A percentile compares a stretch with the other conserved stretches of the same genome.
phyloP scores from a whole-genome alignment of 2,113 vertebrate genomes.

The Petroica traversi region DNA sequence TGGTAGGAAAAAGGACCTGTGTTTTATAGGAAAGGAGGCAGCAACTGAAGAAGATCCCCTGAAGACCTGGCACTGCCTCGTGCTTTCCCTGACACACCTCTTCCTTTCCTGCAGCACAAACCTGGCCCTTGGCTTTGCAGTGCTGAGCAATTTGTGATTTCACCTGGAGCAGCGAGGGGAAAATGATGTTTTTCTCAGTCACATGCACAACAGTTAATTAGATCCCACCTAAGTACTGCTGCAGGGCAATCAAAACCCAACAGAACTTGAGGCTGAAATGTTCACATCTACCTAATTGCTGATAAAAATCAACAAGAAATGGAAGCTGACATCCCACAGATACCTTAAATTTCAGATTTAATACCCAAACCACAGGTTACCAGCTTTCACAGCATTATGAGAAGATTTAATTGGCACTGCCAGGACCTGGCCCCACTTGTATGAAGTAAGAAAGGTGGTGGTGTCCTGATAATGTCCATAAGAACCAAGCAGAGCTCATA shows the following conservation, averaged over 20 bases:
- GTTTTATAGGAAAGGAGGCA: not conserved
- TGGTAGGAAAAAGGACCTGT: not conserved
- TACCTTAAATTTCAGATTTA: not conserved
- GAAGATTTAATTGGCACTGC: not conserved
- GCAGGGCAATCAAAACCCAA: not conserved
- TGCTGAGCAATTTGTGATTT: not conserved
- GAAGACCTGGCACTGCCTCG: not conserved
- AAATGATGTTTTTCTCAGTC: not conserved
- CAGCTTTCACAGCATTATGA: not conserved
- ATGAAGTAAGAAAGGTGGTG: not conserved
- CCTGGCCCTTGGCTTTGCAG: not conserved
- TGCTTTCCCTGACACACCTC: not conserved
- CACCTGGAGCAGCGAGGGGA: not conserved
- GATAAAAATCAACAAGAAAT: slow-evolving; percentile 12
- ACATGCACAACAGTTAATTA: not conserved
- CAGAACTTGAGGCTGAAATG: not conserved
- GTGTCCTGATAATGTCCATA: not conserved
- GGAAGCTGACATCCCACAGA: not conserved
- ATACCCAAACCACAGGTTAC: not conserved
- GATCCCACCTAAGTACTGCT: not conserved
- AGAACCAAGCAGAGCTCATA: not conserved
- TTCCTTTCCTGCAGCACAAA: not conserved
- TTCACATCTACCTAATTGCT: not conserved
- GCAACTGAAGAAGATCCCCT: not conserved
- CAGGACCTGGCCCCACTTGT: not conserved